These are phyloP conservation scores for Gavialis gangeticus DNA, from an alignment of 2,113 vertebrate genomes.

Conservation along the genomic window DNA sequence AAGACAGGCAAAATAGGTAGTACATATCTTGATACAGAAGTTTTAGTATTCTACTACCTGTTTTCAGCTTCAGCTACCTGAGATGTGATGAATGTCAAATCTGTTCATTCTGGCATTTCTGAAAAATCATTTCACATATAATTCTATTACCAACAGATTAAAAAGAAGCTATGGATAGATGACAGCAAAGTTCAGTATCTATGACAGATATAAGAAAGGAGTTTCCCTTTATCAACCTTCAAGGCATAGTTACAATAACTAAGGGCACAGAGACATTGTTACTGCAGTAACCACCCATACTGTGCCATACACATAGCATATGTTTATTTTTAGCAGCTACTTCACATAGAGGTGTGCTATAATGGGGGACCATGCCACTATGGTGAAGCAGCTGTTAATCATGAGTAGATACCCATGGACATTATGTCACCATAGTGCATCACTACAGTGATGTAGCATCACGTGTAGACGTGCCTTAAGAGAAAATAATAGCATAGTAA, in stretches of 20 bases:
- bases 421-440: too few species aligned
- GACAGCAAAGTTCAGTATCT: constrained; percentile 1
- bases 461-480: neutral
- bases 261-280: too few species aligned
- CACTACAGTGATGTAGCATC: too few species aligned
- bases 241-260: constrained; percentile 8
- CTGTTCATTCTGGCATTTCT: neutral
- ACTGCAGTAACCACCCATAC: too few species aligned
- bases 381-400: too few species aligned
- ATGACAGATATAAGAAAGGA: neutral
- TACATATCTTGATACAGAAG: neutral
- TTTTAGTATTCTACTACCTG: neutral
- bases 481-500: constrained; percentile 30
- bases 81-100: neutral
- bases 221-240: neutral
- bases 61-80: neutral
- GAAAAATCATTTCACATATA: neutral
- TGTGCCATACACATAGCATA: too few species aligned
- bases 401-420: too few species aligned
- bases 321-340: too few species aligned
- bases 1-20: constrained; percentile 8
- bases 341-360: too few species aligned
- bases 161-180: neutral
- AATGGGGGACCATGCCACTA: too few species aligned
- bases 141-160: neutral